Evolutionary conservation across 2,888 invertebrate genomes (phyloP).

Genomic region (Cyclophora albipunctata): DNA sequence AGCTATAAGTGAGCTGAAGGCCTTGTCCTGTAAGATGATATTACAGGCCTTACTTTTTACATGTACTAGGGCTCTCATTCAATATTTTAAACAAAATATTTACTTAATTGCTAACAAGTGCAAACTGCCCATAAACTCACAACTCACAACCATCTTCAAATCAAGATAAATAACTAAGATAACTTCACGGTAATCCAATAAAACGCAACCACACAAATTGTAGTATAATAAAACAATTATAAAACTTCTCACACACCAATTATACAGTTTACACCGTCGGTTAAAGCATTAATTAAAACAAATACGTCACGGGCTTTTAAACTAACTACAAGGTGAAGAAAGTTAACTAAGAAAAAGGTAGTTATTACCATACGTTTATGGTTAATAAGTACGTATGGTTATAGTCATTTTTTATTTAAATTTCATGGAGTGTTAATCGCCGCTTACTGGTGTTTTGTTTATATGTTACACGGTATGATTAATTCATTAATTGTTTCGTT

Average conservation of each 20-base stretch:
- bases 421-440: conserved; percentile 49
- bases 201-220: too few relatives aligned
- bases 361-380: neutral
- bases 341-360: conserved; percentile 5
- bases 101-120: too few relatives aligned
- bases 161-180: too few relatives aligned
- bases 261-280: neutral
- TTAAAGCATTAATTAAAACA: conserved; percentile 21
- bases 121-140: too few relatives aligned
- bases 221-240: conserved; percentile 11
- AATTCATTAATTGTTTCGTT: too few relatives aligned
- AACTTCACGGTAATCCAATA: too few relatives aligned
- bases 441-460: conserved; percentile 10
- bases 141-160: too few relatives aligned
- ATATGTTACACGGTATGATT: conserved; percentile 5
- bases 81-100: too few relatives aligned
- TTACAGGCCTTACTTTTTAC: too few relatives aligned
- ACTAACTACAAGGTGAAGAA: conserved; percentile 21
- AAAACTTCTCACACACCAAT: conserved; percentile 11
- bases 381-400: conserved; percentile 1
- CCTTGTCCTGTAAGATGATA: too few relatives aligned
- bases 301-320: conserved; percentile 36
- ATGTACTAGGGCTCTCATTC: too few relatives aligned
- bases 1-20: too few relatives aligned
- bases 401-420: conserved; percentile 40